Percentiles rank a stretch among this genome's conserved stretches.
Evolutionary conservation across 1,140 invertebrate species (phyloP).

Genomic region (Oryctes rhinoceros): DNA sequence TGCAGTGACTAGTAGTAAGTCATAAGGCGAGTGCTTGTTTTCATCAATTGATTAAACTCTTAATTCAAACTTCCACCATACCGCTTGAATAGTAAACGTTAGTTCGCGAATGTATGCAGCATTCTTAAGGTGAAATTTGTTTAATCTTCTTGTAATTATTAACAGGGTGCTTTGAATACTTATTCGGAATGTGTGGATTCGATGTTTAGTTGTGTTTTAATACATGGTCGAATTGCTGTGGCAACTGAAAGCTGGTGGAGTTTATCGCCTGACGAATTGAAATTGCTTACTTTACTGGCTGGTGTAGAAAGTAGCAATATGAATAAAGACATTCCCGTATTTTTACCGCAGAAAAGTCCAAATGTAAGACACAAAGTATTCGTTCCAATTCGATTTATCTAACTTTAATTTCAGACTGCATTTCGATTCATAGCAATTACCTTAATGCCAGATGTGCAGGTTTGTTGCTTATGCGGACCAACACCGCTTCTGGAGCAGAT

Average conservation of each 20-base stretch:
- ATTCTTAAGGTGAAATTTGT: no score
- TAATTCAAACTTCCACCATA: no score
- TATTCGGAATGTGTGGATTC: constrained; percentile 80
- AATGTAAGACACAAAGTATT: constrained; percentile 64
- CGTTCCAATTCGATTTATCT: neutral
- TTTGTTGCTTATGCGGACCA: constrained; percentile 80
- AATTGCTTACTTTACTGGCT: constrained; percentile 75
- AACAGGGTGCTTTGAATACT: constrained; percentile 76
- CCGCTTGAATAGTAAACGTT: no score
- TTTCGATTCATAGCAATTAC: constrained; percentile 81
- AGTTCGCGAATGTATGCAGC: no score
- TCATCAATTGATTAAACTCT: no score
- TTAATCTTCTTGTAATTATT: constrained; percentile 51
- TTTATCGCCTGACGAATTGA: constrained; percentile 75
- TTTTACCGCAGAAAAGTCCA: constrained; percentile 83
- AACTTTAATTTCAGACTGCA: constrained; percentile 69
- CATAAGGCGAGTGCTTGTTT: no score
- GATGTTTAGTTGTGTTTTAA: constrained; percentile 79
- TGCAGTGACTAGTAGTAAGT: no score
- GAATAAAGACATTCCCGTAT: constrained; percentile 80
- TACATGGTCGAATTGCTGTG: constrained; percentile 77
- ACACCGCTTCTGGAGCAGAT: constrained; percentile 76
- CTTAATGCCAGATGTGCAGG: constrained; percentile 76
- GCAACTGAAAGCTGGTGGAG: constrained; percentile 84
- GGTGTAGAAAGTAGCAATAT: constrained; percentile 71